phyloP scores from a whole-genome alignment of 2,797 vertebrate species.

The Cirrhinus mrigala region DNA sequence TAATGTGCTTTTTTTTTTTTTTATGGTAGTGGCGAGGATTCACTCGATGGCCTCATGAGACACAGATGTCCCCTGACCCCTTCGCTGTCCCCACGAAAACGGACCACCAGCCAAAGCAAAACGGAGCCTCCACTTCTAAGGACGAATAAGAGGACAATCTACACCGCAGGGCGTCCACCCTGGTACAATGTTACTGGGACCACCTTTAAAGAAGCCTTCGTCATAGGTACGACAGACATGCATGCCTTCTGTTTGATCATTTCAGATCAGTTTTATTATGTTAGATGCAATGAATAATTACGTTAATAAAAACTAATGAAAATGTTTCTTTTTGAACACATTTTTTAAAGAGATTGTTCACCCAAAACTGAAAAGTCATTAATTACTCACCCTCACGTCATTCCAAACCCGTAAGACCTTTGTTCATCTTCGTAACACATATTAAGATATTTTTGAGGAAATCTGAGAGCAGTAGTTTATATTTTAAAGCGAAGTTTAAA shows the following conservation, averaged over 20 bases:
- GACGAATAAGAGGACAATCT: conserved; percentile 90
- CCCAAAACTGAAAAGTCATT: too few relatives aligned
- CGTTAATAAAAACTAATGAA: neutral
- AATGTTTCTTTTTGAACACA: too few relatives aligned
- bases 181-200: conserved; percentile 93
- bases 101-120: conserved; percentile 84
- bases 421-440: too few relatives aligned
- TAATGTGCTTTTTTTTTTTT: neutral
- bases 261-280: neutral
- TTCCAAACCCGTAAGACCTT: too few relatives aligned
- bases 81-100: conserved; percentile 79
- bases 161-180: conserved; percentile 88
- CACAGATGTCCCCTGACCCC: conserved; percentile 79
- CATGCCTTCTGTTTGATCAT: neutral
- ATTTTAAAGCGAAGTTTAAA: neutral
- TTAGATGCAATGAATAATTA: neutral
- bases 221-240: conserved; percentile 78
- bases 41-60: conserved; percentile 75
- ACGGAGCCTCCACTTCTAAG: conserved; percentile 87
- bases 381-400: too few relatives aligned
- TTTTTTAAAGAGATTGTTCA: too few relatives aligned
- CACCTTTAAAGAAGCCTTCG: conserved; percentile 91
- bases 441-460: too few relatives aligned
- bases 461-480: neutral
- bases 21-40: conserved; percentile 79